A percentile compares a stretch with the other conserved stretches of the same genome.
These are phyloP conservation scores for Meloidogyne chitwoodi DNA, from an alignment of 1,140 invertebrate species.

Conservation along the genomic window DNA sequence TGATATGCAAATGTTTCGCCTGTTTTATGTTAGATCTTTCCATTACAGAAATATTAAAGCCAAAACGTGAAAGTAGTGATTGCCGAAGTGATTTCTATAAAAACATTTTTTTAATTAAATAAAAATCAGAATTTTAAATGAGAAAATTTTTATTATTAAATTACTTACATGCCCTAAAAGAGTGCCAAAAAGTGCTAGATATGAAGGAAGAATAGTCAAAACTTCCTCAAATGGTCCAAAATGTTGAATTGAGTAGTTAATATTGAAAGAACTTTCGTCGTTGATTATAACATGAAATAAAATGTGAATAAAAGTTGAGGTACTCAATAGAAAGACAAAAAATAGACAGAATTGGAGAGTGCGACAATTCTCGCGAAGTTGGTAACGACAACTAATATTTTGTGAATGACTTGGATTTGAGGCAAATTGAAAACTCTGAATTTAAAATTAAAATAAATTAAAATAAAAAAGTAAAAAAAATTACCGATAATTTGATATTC, in stretches of 20 bases:
- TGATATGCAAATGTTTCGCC: background rate
- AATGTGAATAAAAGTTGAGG: background rate
- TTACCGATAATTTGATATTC: background rate
- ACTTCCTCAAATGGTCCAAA: background rate
- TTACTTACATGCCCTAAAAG: background rate
- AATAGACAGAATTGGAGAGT: background rate
- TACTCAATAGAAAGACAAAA: background rate
- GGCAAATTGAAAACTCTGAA: background rate
- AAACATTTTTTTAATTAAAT: background rate
- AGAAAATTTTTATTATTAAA: background rate
- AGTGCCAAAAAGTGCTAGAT: background rate
- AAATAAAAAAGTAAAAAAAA: no score
- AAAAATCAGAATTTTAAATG: background rate
- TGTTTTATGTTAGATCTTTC: background rate
- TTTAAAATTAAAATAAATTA: no score
- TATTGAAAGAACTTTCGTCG: background rate
- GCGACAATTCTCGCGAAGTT: background rate
- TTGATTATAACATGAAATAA: background rate
- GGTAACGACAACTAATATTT: conserved; percentile 3
- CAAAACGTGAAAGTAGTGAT: background rate
- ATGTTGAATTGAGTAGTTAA: background rate
- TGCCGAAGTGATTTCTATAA: background rate
- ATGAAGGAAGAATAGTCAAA: background rate
- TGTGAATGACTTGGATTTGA: background rate
- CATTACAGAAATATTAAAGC: background rate